phyloP scores from a whole-genome alignment of 2,113 vertebrate genomes.

The Pseudolaguvia tuberculata region DNA sequence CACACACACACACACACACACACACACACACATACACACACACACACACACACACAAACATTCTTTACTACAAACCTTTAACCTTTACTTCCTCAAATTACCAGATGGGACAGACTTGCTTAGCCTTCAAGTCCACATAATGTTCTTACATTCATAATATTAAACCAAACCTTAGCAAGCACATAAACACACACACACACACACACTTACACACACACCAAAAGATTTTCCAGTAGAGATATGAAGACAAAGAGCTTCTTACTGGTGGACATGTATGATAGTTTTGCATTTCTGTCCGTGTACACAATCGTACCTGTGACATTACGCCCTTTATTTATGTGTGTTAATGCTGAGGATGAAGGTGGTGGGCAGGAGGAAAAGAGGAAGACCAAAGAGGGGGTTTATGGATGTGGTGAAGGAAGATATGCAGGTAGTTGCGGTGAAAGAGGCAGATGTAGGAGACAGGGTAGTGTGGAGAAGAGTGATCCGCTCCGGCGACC shows the following conservation, averaged over 20 bases:
- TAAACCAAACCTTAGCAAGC: not conserved
- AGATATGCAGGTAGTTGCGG: no score
- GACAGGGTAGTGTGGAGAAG: no score
- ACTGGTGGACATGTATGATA: not conserved
- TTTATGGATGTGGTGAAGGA: no score
- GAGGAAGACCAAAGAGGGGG: no score
- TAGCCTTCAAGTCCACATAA: slow-evolving; percentile 2
- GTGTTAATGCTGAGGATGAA: no score
- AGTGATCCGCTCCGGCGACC: no score
- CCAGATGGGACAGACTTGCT: not conserved
- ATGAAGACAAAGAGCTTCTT: not conserved
- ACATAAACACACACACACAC: no score
- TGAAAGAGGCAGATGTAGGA: no score
- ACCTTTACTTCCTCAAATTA: not conserved
- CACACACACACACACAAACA: not conserved
- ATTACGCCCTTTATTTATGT: no score
- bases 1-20: not conserved
- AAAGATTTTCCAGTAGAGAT: not conserved
- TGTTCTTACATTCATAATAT: not conserved
- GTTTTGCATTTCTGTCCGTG: not conserved
- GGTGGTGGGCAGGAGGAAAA: no score
- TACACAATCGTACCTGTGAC: not conserved
- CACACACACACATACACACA: no score
- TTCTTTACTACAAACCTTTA: not conserved
- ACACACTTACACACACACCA: no score